Conservation (phyloP, 2,113 vertebrate genomes). For the Calyptommatus sinebrachiatus region DNA sequence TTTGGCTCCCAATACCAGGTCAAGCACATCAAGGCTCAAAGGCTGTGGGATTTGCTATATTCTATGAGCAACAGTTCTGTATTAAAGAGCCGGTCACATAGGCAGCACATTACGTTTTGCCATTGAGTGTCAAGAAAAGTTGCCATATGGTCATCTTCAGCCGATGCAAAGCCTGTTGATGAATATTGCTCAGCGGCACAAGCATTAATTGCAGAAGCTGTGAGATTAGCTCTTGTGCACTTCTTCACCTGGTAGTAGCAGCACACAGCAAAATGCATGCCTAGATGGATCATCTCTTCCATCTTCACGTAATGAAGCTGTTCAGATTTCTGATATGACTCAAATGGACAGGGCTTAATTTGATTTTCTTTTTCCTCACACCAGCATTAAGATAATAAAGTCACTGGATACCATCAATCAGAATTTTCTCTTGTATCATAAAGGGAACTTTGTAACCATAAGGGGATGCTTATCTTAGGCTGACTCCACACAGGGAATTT, state of each 20-base stretch:
- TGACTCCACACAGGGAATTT: no score
- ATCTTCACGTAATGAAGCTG: neutral
- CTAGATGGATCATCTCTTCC: neutral
- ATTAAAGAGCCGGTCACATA: neutral
- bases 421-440: no score
- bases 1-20: slow-evolving; percentile 15
- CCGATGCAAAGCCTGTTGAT: slow-evolving; percentile 13
- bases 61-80: fast-evolving
- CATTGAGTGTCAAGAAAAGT: neutral
- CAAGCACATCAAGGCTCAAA: slow-evolving; percentile 22
- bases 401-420: no score
- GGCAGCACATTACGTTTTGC: neutral
- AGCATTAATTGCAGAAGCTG: slow-evolving; percentile 17
- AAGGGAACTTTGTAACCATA: no score
- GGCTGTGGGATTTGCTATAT: slow-evolving; percentile 11
- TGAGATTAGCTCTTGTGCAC: neutral
- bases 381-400: no score
- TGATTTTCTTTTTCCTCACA: neutral
- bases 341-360: neutral
- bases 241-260: neutral
- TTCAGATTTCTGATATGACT: neutral
- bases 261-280: neutral
- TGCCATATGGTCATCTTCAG: neutral
- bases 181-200: neutral
- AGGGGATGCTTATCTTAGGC: no score